Evolutionary conservation across 2,888 invertebrate species (phyloP), one percentile per base, ranked within the genome.

Genomic region (Patella ulyssiponensis): DNA sequence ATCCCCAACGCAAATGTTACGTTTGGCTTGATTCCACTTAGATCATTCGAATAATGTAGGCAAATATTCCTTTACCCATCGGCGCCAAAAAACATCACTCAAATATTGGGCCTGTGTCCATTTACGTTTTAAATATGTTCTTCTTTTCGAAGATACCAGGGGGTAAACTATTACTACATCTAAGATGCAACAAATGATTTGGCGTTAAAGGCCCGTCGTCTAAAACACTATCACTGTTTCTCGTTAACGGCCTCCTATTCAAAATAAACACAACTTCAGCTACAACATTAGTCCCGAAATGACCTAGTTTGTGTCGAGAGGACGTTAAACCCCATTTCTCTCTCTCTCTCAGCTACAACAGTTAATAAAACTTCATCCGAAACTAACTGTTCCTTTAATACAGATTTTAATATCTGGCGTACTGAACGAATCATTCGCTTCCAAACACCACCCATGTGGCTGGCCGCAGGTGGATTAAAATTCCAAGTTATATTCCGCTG

Each of bases 171-270:
- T 54, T 17, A n/a, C 69, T 69, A 23, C 54, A 53, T 14, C 75
- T n/a, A 9, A 79, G 72, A 9, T 89, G 87, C 9, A 90, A 77
- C 75, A 90, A 87, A 80, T 90, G 89, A 17, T 83, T 86, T 14
- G 89, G 88, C 0, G 88, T 88, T 1, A 89, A 75, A 20, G 76
- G 58, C 82, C 20, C 58, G 20, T 58, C 80, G 33, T 80, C 64
- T 12, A 74, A 72, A 4, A 80, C 74, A 44, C 69, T 71, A 20
- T 58, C 58, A 58, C 58, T 58, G 58, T 58, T 58, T 20, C 58
- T 58, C 0, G 80, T 80, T n/a, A 83, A 51, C 11, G 83, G 83
- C 9, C 80, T 51, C 53, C 76, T 70, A 51, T 82, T 83, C 11
- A 83, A 51, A 11, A 79, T 74, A 54, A 33, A 23, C 53, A 78